A percentile compares a stretch with the other conserved stretches of the same genome.
Evolutionary conservation across 2,113 vertebrate genomes (phyloP).

Genomic region (Carettochelys insculpta): DNA sequence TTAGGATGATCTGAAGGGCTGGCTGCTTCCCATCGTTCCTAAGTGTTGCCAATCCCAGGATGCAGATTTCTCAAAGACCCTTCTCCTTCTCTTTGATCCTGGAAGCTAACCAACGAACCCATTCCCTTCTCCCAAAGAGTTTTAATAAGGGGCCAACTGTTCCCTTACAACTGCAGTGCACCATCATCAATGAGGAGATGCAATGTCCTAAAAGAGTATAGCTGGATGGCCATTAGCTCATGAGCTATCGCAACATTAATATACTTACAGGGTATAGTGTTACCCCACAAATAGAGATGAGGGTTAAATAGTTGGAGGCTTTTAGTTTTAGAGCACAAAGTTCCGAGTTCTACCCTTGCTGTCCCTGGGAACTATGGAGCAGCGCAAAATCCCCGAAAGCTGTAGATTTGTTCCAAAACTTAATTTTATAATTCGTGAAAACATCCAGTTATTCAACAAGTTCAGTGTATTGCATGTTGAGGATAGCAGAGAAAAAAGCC

Average conservation of each 20-base stretch:
- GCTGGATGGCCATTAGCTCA: not conserved
- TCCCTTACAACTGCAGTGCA: not conserved
- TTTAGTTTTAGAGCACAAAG: not conserved
- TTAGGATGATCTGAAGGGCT: too few species aligned
- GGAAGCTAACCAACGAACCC: too few species aligned
- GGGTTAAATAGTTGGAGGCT: not conserved
- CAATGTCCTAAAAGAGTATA: not conserved
- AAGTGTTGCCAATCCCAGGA: too few species aligned
- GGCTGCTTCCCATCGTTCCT: too few species aligned
- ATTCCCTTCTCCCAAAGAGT: too few species aligned
- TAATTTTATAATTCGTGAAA: slow-evolving; percentile 22
- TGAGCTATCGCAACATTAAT: not conserved
- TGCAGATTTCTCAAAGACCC: too few species aligned
- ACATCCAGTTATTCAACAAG: not conserved
- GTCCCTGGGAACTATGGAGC: not conserved
- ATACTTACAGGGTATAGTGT: not conserved
- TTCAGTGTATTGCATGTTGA: slow-evolving; percentile 1
- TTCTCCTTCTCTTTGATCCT: too few species aligned
- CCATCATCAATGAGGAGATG: not conserved
- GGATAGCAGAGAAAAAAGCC: not conserved
- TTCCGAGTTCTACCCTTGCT: not conserved
- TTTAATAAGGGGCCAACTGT: too few species aligned
- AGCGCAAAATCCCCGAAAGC: not conserved
- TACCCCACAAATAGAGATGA: not conserved
- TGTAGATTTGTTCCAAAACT: slow-evolving; percentile 29